Evolutionary conservation across 1,140 invertebrate genomes (phyloP).

Genomic region (Drosophila eugracilis): DNA sequence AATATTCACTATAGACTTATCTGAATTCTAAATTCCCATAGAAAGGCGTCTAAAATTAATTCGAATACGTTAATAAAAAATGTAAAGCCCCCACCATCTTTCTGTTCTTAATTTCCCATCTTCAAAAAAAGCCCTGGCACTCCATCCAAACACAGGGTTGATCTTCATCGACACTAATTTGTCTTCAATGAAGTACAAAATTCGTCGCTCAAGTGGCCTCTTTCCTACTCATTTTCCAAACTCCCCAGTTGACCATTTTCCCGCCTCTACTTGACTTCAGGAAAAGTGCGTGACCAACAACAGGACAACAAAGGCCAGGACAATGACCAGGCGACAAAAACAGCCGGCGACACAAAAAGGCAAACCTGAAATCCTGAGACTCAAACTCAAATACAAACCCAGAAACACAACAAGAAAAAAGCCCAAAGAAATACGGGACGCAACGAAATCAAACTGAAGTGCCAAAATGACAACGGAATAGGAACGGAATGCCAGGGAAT

Average conservation of each 20-base stretch:
- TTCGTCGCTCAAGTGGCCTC: conserved; percentile 52
- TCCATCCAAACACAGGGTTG: conserved; percentile 4
- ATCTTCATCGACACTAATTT: conserved; percentile 76
- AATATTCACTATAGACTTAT: background rate
- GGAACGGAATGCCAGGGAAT: conserved; percentile 46
- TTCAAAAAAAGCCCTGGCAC: background rate
- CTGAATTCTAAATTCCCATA: no score
- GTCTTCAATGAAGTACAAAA: conserved; percentile 69
- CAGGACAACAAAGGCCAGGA: conserved; percentile 35
- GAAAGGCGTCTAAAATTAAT: background rate
- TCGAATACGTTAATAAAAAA: background rate
- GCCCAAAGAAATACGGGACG: conserved; percentile 10
- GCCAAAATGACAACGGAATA: conserved; percentile 65
- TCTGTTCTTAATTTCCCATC: background rate
- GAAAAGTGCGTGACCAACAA: conserved; percentile 59
- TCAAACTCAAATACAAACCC: conserved; percentile 4
- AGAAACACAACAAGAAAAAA: background rate
- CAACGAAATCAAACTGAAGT: conserved; percentile 66
- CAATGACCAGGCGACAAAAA: conserved; percentile 28
- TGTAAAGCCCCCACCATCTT: background rate
- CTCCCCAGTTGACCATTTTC: conserved; percentile 1
- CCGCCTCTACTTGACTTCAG: conserved; percentile 16
- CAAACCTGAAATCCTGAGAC: conserved; percentile 15
- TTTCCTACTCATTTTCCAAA: background rate
- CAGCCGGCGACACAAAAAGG: conserved; percentile 15